phyloP scores from a whole-genome alignment of 2,797 vertebrate genomes.

The Aulostomus chinensis region DNA sequence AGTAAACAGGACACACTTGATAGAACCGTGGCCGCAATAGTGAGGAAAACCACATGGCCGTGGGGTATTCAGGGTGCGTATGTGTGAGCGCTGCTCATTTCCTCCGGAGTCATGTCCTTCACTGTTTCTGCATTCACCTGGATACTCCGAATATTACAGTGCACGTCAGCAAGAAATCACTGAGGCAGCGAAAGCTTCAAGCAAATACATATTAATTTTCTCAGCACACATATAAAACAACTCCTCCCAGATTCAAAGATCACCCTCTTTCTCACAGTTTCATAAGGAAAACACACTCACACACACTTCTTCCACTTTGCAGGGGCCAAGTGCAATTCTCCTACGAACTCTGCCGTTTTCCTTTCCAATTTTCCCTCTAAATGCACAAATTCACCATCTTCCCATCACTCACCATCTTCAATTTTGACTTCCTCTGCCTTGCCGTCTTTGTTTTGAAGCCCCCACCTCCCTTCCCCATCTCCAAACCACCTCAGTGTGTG shows the following conservation, averaged over 20 bases:
- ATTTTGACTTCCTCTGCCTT: conserved; percentile 69
- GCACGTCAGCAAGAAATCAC: conserved; percentile 66
- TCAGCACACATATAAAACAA: conserved; percentile 43
- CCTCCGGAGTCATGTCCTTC: conserved; percentile 64
- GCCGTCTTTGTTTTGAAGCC: conserved; percentile 46
- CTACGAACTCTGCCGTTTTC: conserved; percentile 23
- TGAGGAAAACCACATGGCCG: conserved; percentile 54
- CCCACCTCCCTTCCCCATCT: conserved; percentile 24
- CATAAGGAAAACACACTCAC: not conserved
- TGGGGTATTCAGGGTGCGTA: conserved; percentile 30
- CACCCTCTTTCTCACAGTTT: conserved; percentile 15
- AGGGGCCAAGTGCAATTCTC: conserved; percentile 27
- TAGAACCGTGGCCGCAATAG: conserved; percentile 29
- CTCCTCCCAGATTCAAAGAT: conserved; percentile 30
- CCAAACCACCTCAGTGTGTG: conserved; percentile 65
- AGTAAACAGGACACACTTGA: conserved; percentile 53
- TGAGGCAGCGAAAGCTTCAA: conserved; percentile 54
- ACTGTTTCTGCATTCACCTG: conserved; percentile 66
- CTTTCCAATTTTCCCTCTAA: conserved; percentile 40
- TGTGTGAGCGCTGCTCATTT: conserved; percentile 20
- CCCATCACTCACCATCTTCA: conserved; percentile 46
- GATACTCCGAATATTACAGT: conserved; percentile 44
- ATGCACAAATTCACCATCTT: conserved; percentile 50
- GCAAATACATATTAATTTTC: conserved; percentile 72
- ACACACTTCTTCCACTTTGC: conserved; percentile 22